A percentile compares a stretch with the other conserved stretches of the same genome.
Evolutionary conservation across 2,888 invertebrate species (phyloP).

Genomic region (Phorcus lineatus): DNA sequence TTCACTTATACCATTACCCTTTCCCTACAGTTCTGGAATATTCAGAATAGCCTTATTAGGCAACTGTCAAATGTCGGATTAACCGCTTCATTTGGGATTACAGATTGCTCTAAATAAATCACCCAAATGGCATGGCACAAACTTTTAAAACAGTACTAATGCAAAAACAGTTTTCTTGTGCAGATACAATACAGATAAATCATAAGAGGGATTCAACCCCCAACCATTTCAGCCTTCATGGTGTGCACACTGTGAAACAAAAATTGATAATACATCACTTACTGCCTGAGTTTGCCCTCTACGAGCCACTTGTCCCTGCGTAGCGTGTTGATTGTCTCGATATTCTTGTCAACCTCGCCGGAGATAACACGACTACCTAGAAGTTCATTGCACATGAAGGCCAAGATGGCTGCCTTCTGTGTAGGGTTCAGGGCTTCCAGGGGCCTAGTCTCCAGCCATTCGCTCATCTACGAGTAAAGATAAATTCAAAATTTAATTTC

Average conservation of each 20-base stretch:
- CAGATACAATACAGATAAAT: too few species aligned
- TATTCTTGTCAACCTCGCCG: slow-evolving; percentile 89
- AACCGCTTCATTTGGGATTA: too few species aligned
- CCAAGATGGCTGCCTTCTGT: slow-evolving; percentile 90
- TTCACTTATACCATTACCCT: too few species aligned
- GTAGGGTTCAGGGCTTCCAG: slow-evolving; percentile 90
- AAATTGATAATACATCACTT: slow-evolving; percentile 69
- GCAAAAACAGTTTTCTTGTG: too few species aligned
- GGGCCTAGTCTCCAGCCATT: slow-evolving; percentile 86
- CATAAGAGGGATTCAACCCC: too few species aligned
- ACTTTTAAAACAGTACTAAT: too few species aligned
- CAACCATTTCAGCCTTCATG: slow-evolving; percentile 43
- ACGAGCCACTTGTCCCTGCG: slow-evolving; percentile 93
- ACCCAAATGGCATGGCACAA: too few species aligned
- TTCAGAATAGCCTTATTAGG: too few species aligned
- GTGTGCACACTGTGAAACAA: slow-evolving; percentile 52
- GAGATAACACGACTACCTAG: slow-evolving; percentile 93
- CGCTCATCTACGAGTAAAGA: slow-evolving; percentile 66
- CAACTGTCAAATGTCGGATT: too few species aligned
- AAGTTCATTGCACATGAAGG: slow-evolving; percentile 95
- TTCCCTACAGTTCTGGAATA: too few species aligned
- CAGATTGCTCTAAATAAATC: too few species aligned
- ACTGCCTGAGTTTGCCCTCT: slow-evolving; percentile 94
- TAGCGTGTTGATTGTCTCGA: slow-evolving; percentile 90
- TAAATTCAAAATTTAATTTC: neutral